Evolutionary conservation across 2,888 invertebrate genomes (phyloP), one percentile per base, ranked within the genome.

Genomic region (Brachypalpus laphriformis): DNA sequence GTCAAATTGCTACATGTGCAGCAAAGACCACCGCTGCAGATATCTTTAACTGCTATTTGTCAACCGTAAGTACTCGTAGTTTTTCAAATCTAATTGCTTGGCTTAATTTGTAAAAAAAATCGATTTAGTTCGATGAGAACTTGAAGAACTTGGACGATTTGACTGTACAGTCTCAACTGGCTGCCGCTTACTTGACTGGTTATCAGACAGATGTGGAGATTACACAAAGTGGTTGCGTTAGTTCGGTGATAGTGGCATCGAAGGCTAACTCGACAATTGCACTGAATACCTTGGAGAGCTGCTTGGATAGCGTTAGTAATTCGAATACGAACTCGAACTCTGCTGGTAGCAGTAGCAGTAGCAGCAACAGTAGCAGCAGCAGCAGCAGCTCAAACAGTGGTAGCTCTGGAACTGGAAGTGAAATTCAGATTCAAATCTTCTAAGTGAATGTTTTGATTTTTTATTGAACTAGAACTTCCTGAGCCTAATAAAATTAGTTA

Each of bases 11-110:
- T 37, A 49, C 51, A 3, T 66, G 65, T 3, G 65, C 20, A 6
- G 65, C 49, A 14, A 25, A 49, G 2, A n/a, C 28, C 5, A 4
- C 34, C 3, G 14, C 14, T 14, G 9, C 9, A 5, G 37, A 16
- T 14, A 8, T 37, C 0, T 51, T 66, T 25, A 51, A 14, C 16
- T 66, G 65, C 11, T 66, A 66, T 11, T 20, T 66, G 5, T 34
- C 65, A 14, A 66, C 65, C 14, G 65, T 66, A 37, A 66, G 51
- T 22, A n/a, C n/a, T n/a, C n/a, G n/a, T n/a, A 5, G 0, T 61
- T 2, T 22, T 0, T 14, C 2, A 22, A 0, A 7, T 37, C n/a
- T 37, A n/a, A 1, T 3, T 14, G 3, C 40, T 7, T 6, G 4
- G 4, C 8, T 11, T 5, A 3, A 37, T 28, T 2, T 18, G n/a